Conservation (phyloP, 2,888 invertebrate species). For the Latrodectus elegans region DNA sequence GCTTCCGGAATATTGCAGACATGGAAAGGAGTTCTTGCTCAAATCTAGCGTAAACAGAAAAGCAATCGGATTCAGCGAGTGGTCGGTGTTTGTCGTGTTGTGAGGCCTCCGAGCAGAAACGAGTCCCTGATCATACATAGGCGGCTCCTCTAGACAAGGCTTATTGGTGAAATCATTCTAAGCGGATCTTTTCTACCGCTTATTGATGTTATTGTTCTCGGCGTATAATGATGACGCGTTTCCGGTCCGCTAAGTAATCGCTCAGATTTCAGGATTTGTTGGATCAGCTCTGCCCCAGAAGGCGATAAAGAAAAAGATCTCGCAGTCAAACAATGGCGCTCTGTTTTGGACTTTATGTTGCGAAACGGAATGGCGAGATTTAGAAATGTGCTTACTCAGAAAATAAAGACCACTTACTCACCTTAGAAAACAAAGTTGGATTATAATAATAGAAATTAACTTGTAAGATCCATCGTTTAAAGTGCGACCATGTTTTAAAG, state of each 20-base stretch:
- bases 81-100: conserved; percentile 39
- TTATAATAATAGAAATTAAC: too few relatives aligned
- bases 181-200: conserved; percentile 40
- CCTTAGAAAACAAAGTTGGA: too few relatives aligned
- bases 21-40: conserved; percentile 22
- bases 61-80: conserved; percentile 25
- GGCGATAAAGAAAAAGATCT: conserved; percentile 27
- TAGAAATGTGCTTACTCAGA: conserved; percentile 2
- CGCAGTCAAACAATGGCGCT: conserved; percentile 22
- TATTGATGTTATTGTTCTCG: conserved; percentile 56
- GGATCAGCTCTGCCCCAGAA: conserved; percentile 33
- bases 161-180: conserved; percentile 42
- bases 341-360: conserved; percentile 1
- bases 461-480: too few relatives aligned
- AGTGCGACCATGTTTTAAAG: too few relatives aligned
- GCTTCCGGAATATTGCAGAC: conserved; percentile 6
- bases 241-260: conserved; percentile 32
- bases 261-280: conserved; percentile 42
- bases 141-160: conserved; percentile 37
- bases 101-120: conserved; percentile 41
- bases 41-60: conserved; percentile 49
- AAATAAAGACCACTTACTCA: neutral
- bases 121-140: conserved; percentile 46
- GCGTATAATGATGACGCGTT: conserved; percentile 48
- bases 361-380: conserved; percentile 2